phyloP scores from a whole-genome alignment of 2,797 vertebrate genomes.

The Coranthus polyacanthus region DNA sequence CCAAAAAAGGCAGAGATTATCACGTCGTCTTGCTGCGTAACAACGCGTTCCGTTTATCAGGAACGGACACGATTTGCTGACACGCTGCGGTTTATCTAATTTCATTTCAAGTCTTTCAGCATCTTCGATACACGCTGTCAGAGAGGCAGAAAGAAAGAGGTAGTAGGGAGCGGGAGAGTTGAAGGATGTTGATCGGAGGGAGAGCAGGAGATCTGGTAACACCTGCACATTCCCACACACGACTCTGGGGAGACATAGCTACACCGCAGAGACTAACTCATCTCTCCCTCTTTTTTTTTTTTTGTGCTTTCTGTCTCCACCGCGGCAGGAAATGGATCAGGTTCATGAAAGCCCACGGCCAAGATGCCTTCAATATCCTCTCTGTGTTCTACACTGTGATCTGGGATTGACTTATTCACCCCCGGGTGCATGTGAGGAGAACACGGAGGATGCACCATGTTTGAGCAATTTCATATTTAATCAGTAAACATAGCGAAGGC shows the following conservation, averaged over 20 bases:
- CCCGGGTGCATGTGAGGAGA: constrained; percentile 21
- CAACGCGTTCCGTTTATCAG: constrained; percentile 45
- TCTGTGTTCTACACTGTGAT: constrained; percentile 57
- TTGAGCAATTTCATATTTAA: constrained; percentile 43
- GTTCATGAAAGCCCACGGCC: constrained; percentile 48
- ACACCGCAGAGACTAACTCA: constrained; percentile 58
- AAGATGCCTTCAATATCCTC: constrained; percentile 59
- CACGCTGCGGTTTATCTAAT: constrained; percentile 52
- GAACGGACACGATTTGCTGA: constrained; percentile 48
- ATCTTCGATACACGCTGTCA: constrained; percentile 14
- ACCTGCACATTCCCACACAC: constrained; percentile 59
- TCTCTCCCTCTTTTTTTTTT: constrained; percentile 41
- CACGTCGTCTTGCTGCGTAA: constrained; percentile 26
- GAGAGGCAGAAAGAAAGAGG: constrained; percentile 21
- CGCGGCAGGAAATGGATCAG: constrained; percentile 61
- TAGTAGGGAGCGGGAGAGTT: constrained; percentile 20
- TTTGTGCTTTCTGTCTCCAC: constrained; percentile 26
- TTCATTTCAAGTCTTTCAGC: constrained; percentile 50
- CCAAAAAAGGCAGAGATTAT: constrained; percentile 36
- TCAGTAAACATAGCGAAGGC: too few species aligned
- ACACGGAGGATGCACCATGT: not conserved
- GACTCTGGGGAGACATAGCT: constrained; percentile 60
- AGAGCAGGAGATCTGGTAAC: constrained; percentile 58
- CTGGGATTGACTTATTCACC: constrained; percentile 52
- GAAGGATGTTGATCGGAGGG: constrained; percentile 39